Evolutionary conservation across 2,113 vertebrate genomes (phyloP).

Genomic region (Rhadina sibilatrix): DNA sequence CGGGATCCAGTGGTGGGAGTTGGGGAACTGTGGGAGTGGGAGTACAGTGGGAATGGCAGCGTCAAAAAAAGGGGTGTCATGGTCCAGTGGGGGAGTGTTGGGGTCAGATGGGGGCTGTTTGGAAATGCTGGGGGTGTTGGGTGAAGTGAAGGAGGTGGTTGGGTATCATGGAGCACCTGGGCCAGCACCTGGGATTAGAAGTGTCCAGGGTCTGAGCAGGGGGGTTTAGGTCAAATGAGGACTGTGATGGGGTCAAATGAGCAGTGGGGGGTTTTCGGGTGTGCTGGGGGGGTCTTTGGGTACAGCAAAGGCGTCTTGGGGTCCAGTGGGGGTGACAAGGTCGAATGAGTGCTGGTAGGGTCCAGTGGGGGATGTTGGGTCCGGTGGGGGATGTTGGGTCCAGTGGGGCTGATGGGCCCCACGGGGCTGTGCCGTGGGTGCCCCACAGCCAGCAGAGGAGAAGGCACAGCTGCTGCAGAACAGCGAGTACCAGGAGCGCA

Average conservation of each 20-base stretch:
- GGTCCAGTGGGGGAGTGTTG: no score
- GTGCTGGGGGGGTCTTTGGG: background rate
- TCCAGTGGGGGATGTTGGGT: background rate
- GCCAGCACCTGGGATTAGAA: background rate
- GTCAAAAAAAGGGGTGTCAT: background rate
- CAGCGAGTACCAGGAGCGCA: slow-evolving; percentile 92
- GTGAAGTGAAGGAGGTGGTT: background rate
- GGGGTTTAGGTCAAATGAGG: background rate
- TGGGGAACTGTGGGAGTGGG: background rate
- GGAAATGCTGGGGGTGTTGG: background rate
- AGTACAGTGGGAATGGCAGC: background rate
- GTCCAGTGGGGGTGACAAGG: background rate
- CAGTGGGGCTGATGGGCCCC: background rate
- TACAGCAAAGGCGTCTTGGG: background rate
- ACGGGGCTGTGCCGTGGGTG: fast-evolving
- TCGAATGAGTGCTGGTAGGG: background rate
- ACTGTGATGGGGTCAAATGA: background rate
- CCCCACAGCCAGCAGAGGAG: slow-evolving; percentile 84
- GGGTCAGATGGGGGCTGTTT: background rate
- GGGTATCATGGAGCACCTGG: background rate
- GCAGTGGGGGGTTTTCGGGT: no score
- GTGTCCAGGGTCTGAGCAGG: background rate
- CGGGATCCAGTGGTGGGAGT: background rate
- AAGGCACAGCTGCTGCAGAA: slow-evolving; percentile 89
- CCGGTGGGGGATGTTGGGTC: background rate